Percentiles rank a stretch among this genome's conserved stretches.
Conservation (phyloP, 2,113 vertebrate species). For the Zapornia atra region DNA sequence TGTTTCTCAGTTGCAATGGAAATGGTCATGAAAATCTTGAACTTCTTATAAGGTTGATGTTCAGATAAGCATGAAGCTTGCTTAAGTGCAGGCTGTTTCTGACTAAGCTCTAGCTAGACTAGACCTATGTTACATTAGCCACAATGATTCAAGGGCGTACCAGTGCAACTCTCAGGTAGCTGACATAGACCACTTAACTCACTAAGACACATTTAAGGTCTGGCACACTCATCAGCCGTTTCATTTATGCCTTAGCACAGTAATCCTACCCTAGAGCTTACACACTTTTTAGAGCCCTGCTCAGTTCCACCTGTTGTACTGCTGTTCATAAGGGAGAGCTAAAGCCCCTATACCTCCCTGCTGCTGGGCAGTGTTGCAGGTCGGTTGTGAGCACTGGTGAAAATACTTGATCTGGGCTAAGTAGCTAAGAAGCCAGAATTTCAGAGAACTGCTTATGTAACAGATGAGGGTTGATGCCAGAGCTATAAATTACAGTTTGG, state of each 20-base stretch:
- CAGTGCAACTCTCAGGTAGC: neutral
- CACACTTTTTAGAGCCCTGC: neutral
- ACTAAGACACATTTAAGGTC: neutral
- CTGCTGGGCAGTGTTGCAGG: accelerated
- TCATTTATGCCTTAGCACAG: neutral
- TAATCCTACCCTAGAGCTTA: neutral
- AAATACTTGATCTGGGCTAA: neutral
- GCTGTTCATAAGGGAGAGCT: neutral
- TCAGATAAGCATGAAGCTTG: neutral
- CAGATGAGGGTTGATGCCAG: neutral
- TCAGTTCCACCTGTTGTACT: neutral
- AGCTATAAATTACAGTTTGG: neutral
- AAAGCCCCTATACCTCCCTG: neutral
- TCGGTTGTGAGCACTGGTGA: neutral
- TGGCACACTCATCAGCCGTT: neutral
- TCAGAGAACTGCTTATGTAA: neutral
- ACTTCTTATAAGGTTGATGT: neutral
- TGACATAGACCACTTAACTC: neutral
- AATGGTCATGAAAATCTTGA: neutral
- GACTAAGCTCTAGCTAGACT: neutral
- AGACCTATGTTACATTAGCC: neutral
- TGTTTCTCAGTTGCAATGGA: neutral
- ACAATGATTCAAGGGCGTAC: accelerated
- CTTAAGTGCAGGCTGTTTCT: no score
- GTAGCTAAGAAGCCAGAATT: neutral